phyloP scores from a whole-genome alignment of 2,797 vertebrate species.

The Chanos chanos region DNA sequence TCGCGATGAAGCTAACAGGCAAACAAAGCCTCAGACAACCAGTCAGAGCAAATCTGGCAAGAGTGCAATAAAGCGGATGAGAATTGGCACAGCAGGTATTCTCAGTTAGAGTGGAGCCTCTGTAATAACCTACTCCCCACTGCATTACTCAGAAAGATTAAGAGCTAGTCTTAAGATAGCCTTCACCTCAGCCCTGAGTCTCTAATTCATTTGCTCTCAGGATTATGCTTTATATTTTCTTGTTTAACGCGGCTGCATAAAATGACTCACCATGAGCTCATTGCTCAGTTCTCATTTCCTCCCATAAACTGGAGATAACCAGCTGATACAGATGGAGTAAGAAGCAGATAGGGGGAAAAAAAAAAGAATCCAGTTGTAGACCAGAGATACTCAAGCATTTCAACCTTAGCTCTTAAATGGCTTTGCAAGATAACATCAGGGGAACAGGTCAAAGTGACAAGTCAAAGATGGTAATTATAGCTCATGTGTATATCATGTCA shows the following conservation, averaged over 20 bases:
- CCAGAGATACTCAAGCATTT: neutral
- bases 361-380: too few species aligned
- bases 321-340: too few species aligned
- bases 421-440: neutral
- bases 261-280: too few species aligned
- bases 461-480: too few species aligned
- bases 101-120: slow-evolving; percentile 1
- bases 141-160: slow-evolving; percentile 33
- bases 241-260: slow-evolving; percentile 18
- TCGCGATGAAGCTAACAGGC: neutral
- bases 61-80: slow-evolving; percentile 16
- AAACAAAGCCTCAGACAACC: slow-evolving; percentile 1
- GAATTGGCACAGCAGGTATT: slow-evolving; percentile 29
- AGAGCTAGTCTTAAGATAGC: slow-evolving; percentile 14
- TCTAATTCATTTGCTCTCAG: slow-evolving; percentile 20
- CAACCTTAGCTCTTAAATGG: neutral
- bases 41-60: slow-evolving; percentile 22
- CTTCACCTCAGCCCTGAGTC: neutral
- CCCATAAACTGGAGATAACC: too few species aligned
- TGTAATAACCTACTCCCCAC: slow-evolving; percentile 22
- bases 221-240: slow-evolving; percentile 22
- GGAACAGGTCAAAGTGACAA: neutral
- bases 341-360: too few species aligned
- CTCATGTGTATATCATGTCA: too few species aligned
- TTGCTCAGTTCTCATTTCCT: too few species aligned